Evolutionary conservation across 1,140 invertebrate species (phyloP).

Genomic region (Drosophila arawakana): DNA sequence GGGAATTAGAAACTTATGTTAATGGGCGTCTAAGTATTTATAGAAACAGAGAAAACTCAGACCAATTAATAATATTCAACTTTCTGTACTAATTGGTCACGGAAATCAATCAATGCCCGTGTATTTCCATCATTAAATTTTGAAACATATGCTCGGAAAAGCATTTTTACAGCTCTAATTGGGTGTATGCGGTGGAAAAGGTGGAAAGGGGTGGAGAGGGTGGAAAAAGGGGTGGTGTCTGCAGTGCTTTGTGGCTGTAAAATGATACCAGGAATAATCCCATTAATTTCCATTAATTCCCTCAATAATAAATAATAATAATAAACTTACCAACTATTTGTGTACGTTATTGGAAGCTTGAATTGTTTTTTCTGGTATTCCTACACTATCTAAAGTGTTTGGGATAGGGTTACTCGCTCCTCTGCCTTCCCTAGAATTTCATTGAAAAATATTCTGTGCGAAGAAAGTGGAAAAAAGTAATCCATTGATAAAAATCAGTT

Average conservation of each 20-base stretch:
- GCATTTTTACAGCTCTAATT: constrained; percentile 69
- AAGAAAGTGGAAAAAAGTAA: constrained; percentile 34
- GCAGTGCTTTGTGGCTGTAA: constrained; percentile 17
- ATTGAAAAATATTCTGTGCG: constrained; percentile 8
- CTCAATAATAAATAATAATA: constrained; percentile 51
- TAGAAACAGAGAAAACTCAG: constrained; percentile 11
- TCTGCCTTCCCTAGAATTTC: constrained; percentile 21
- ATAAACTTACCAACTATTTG: constrained; percentile 60
- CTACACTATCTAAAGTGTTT: constrained; percentile 3
- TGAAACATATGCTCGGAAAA: constrained; percentile 62
- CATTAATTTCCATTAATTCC: constrained; percentile 68
- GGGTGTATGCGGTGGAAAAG: constrained; percentile 37
- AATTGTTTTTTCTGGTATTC: constrained; percentile 44
- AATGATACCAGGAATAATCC: constrained; percentile 40
- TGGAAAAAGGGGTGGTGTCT: constrained; percentile 10
- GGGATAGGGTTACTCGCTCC: constrained; percentile 24
- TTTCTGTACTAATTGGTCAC: constrained; percentile 43
- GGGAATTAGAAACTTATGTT: constrained; percentile 35
- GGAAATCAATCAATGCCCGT: constrained; percentile 63
- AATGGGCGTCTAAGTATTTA: constrained; percentile 32
- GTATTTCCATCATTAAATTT: constrained; percentile 45
- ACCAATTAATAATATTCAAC: constrained; percentile 51
- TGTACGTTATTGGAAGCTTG: constrained; percentile 23
- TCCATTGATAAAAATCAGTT: constrained; percentile 62
- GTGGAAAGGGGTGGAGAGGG: constrained; percentile 24